A percentile compares a stretch with the other conserved stretches of the same genome.
Conservation (phyloP, 2,113 vertebrate genomes). For the Mustela nigripes region DNA sequence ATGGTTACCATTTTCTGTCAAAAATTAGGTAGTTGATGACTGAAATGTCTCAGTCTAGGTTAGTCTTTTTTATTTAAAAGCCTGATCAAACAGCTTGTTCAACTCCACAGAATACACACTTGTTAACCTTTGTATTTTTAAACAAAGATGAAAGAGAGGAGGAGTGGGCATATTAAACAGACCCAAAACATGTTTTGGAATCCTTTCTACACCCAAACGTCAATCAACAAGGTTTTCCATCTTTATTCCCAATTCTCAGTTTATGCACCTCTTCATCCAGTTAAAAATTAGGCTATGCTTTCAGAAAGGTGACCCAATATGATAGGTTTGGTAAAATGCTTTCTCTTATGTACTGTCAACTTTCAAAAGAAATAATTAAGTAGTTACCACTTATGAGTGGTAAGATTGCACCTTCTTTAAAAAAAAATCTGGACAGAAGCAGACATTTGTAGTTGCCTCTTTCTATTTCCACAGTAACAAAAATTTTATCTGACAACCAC, state of each 20-base stretch:
- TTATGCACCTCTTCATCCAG: conserved; percentile 24
- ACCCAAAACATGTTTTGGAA: conserved; percentile 44
- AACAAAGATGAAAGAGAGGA: conserved; percentile 33
- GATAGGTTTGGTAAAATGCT: conserved; percentile 51
- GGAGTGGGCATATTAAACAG: neutral
- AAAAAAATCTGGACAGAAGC: neutral
- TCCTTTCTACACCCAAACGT: conserved; percentile 34
- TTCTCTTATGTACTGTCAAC: conserved; percentile 21
- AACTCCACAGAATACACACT: conserved; percentile 20
- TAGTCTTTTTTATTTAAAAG: conserved; percentile 56
- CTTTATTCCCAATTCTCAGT: conserved; percentile 21
- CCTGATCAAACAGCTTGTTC: conserved; percentile 59
- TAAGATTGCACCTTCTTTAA: neutral
- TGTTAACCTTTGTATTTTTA: conserved; percentile 57
- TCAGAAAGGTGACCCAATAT: neutral
- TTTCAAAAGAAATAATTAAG: conserved; percentile 44
- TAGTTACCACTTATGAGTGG: neutral
- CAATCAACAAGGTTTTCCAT: conserved; percentile 37
- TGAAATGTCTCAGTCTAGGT: conserved; percentile 65
- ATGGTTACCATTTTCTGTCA: conserved; percentile 58
- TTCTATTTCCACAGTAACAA: conserved; percentile 42
- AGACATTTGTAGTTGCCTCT: neutral
- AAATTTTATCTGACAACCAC: neutral
- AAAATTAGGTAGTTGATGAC: conserved; percentile 62
- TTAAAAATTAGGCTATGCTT: conserved; percentile 25